These are phyloP conservation scores for Pherbina coryleti DNA, from an alignment of 2,888 invertebrate genomes.

Conservation along the genomic window DNA sequence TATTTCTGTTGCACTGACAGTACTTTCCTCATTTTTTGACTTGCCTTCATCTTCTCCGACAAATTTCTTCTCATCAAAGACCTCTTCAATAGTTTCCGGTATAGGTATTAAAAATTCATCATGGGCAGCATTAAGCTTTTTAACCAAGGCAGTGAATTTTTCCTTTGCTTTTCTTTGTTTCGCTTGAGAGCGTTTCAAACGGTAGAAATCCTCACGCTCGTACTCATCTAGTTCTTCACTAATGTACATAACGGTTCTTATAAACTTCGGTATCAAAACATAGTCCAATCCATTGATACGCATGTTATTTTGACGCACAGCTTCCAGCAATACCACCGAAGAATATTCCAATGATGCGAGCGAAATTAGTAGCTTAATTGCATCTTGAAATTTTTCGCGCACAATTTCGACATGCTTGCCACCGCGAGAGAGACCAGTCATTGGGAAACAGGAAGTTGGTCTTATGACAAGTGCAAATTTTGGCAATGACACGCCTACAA, in stretches of 20 bases:
- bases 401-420: conserved; percentile 58
- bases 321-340: conserved; percentile 47
- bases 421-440: conserved; percentile 59
- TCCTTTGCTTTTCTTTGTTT: conserved; percentile 59
- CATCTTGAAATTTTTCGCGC: conserved; percentile 51
- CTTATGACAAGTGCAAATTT: conserved; percentile 49
- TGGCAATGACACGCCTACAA: conserved; percentile 58
- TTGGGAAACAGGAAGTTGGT: conserved; percentile 43
- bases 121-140: conserved; percentile 39
- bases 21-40: background rate
- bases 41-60: background rate
- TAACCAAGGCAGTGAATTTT: conserved; percentile 54
- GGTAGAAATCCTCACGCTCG: conserved; percentile 64
- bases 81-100: no score
- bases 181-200: conserved; percentile 62
- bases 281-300: conserved; percentile 62
- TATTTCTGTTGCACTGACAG: no score
- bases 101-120: background rate
- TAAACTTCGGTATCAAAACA: conserved; percentile 57
- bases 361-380: conserved; percentile 49
- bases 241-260: conserved; percentile 56
- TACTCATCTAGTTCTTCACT: conserved; percentile 60
- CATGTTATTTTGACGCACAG: conserved; percentile 58
- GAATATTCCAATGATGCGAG: conserved; percentile 57
- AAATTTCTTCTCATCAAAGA: no score